Evolutionary conservation across 1,140 invertebrate species (phyloP).

Genomic region (Telenomus remus): DNA sequence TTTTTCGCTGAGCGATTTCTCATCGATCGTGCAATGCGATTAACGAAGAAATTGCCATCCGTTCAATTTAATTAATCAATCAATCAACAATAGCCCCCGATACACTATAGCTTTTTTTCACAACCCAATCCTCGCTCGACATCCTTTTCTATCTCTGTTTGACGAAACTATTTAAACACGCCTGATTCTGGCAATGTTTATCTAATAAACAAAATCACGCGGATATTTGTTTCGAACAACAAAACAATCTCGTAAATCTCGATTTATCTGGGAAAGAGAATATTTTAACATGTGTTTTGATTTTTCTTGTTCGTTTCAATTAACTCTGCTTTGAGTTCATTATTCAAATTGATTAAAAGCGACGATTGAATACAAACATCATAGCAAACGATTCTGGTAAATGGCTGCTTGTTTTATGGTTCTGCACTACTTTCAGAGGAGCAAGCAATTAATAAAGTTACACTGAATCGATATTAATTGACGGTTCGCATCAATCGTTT

Average conservation of each 20-base stretch:
- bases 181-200: too few species aligned
- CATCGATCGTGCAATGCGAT: constrained; percentile 20
- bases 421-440: neutral
- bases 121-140: constrained; percentile 11
- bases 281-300: too few species aligned
- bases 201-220: too few species aligned
- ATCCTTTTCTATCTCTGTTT: neutral
- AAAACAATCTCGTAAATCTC: too few species aligned
- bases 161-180: too few species aligned
- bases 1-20: constrained; percentile 43
- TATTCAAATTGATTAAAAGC: constrained; percentile 1
- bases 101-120: constrained; percentile 2
- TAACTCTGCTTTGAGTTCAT: too few species aligned
- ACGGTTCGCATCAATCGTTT: constrained; percentile 35
- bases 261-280: too few species aligned
- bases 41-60: constrained; percentile 34
- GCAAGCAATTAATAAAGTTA: constrained; percentile 42
- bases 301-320: too few species aligned
- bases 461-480: constrained; percentile 51
- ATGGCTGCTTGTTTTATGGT: constrained; percentile 37
- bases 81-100: constrained; percentile 4
- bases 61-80: constrained; percentile 38
- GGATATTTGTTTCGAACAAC: too few species aligned
- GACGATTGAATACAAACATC: constrained; percentile 32
- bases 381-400: constrained; percentile 12